These are phyloP conservation scores for Plebejus argus DNA, from an alignment of 2,888 invertebrate genomes.

Conservation along the genomic window DNA sequence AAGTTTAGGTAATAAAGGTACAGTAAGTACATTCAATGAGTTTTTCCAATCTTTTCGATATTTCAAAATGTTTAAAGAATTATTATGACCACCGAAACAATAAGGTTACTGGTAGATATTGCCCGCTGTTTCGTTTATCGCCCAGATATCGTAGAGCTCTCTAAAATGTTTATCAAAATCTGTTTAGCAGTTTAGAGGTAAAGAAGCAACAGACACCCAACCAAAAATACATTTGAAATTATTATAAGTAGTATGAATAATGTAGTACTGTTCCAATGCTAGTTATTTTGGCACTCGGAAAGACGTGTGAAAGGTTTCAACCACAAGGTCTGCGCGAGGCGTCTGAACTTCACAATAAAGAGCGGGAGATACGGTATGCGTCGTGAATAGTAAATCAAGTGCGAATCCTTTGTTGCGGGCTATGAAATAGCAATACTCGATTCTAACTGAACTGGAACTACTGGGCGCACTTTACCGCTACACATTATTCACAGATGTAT, in stretches of 20 bases:
- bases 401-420: slow-evolving; percentile 2
- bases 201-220: no score
- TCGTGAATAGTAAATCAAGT: slow-evolving; percentile 13
- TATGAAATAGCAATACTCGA: background rate
- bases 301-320: slow-evolving; percentile 5
- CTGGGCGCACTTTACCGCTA: background rate
- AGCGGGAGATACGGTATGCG: slow-evolving; percentile 2
- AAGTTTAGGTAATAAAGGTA: no score
- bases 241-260: background rate
- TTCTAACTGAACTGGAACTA: background rate
- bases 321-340: background rate
- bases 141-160: no score
- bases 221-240: no score
- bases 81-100: no score
- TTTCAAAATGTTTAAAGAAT: no score
- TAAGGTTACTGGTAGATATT: no score
- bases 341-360: slow-evolving; percentile 4
- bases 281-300: background rate
- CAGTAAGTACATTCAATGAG: no score
- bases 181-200: no score
- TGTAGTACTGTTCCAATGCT: background rate
- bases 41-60: no score
- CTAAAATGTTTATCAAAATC: no score
- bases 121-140: no score
- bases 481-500: background rate